Conservation (phyloP, 2,797 vertebrate species). For the Pogoniulus pusillus region DNA sequence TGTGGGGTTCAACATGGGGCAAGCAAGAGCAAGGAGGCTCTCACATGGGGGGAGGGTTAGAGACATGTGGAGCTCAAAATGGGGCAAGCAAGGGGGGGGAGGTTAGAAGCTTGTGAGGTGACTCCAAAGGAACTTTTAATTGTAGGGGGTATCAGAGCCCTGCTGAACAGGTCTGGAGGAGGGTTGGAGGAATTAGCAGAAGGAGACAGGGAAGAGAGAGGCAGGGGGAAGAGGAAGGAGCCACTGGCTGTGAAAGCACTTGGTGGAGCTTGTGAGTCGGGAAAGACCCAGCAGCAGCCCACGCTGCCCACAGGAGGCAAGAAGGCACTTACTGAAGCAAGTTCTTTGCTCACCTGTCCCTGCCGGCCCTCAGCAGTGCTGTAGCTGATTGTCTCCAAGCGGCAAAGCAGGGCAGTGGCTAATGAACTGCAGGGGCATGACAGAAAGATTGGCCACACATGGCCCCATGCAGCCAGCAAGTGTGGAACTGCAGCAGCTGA, state of each 20-base stretch:
- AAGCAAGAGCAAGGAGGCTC: no score
- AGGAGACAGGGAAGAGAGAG: slow-evolving; percentile 44
- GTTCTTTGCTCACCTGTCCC: background rate
- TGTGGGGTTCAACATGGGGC: no score
- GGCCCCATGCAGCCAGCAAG: background rate
- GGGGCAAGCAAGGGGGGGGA: no score
- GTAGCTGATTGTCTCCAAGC: background rate
- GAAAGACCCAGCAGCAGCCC: background rate
- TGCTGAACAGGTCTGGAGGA: background rate
- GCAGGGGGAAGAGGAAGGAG: slow-evolving; percentile 56
- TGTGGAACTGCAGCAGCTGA: background rate
- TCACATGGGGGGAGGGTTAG: no score
- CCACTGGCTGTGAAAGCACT: slow-evolving; percentile 50
- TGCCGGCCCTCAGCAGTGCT: background rate
- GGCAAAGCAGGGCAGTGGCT: background rate
- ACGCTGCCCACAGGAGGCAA: background rate
- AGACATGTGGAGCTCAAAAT: no score
- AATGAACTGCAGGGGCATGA: background rate
- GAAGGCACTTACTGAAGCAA: background rate
- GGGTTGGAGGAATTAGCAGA: background rate
- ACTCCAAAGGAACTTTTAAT: slow-evolving; percentile 14
- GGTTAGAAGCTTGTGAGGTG: background rate
- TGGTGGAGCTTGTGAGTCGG: slow-evolving; percentile 52
- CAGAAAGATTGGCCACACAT: background rate
- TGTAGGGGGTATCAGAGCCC: background rate